Base-by-base conservation (phyloP, 2,797 vertebrate genomes). In the Betta splendens region DNA sequence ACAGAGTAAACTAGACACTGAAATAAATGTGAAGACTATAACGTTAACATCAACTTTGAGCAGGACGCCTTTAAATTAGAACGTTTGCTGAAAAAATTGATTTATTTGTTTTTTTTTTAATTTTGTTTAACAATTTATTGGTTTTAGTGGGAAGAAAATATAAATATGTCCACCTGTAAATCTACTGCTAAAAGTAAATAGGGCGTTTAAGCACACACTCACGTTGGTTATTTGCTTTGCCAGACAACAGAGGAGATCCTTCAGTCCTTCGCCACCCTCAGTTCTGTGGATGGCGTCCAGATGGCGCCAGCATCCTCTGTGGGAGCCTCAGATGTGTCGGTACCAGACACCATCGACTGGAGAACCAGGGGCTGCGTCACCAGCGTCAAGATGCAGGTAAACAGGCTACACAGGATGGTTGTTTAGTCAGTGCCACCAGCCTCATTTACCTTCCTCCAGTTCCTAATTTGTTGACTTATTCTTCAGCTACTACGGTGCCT, bases 381-480 rank as follows among this genome's bases (percentile, higher is more conserved):
- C 0, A 29, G 46, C 0, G 95, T 97, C 48, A 97, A 96, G 75
- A 81, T 83, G 59, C 96, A 97, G 94, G 96, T 96, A 49, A 47
- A 36, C 5, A 12, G 0, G n/a, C n/a, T n/a, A n/a, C 0, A 7
- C 1, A 18, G 15, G 2, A 0, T 18, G 8, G n/a, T n/a, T n/a
- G n/a, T n/a, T n/a, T n/a, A n/a, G n/a, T n/a, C n/a, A n/a, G n/a
- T n/a, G n/a, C n/a, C n/a, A n/a, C n/a, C n/a, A n/a, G n/a, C n/a
- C n/a, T n/a, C n/a, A n/a, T n/a, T 33, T 12, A 21, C 22, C 15
- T 2, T 29, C 38, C 25, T 54, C 26, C 17, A 3, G 17, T 56
- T 53, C 12, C n/a, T 9, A 5, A 2, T 49, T 28, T 1, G 5
- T 13, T 23, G 9, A 11, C 20, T 44, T n/a, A n/a, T n/a, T n/a